phyloP scores from a whole-genome alignment of 2,797 vertebrate genomes.

The Linurgus olivaceus region DNA sequence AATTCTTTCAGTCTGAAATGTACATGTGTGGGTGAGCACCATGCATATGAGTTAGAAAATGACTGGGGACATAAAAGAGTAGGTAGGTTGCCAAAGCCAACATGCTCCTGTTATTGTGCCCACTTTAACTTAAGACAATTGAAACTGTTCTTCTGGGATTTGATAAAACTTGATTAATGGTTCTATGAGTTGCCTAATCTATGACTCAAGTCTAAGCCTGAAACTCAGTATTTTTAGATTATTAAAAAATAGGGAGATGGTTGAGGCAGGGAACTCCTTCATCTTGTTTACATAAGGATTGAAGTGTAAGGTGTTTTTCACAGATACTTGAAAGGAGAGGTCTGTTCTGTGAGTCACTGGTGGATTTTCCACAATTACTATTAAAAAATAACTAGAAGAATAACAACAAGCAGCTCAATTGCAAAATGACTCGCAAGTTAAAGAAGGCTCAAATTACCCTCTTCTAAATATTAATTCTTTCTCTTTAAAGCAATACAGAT shows the following conservation, averaged over 20 bases:
- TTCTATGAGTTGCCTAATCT: background rate
- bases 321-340: conserved; percentile 13
- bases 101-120: background rate
- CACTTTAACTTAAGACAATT: background rate
- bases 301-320: conserved; percentile 4
- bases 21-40: background rate
- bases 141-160: background rate
- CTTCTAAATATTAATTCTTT: background rate
- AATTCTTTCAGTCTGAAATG: background rate
- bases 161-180: conserved; percentile 18
- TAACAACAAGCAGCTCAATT: background rate
- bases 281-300: background rate
- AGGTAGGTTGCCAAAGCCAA: background rate
- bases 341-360: conserved; percentile 58
- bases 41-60: background rate
- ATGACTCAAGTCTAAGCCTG: conserved; percentile 61
- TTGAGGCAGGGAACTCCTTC: background rate
- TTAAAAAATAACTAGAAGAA: background rate
- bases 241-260: background rate
- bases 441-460: background rate
- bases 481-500: background rate
- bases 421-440: background rate
- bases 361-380: conserved; percentile 55
- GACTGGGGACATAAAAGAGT: background rate
- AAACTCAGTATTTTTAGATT: conserved; percentile 46